Evolutionary conservation across 1,140 invertebrate species (phyloP), one percentile per base, ranked within the genome.

Genomic region (Yoshiicerus persimilis): DNA sequence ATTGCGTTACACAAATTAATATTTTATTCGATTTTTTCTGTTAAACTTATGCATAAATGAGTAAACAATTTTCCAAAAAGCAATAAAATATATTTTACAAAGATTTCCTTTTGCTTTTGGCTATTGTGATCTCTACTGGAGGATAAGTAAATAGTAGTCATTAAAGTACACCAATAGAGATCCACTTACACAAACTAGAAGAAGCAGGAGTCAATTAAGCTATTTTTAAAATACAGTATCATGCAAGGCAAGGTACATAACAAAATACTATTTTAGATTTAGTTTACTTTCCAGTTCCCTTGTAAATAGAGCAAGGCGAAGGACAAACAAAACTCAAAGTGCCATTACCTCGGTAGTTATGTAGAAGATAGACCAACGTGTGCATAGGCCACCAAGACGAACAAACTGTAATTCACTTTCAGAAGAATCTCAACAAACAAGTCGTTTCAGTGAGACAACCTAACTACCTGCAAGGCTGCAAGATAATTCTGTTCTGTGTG

Each of bases 351-450:
- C 30, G 13, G 30, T 30, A 27, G 66, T 16, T 30, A 16, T 70
- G 25, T 10, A 30, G 23, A 10, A 66, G 66, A 70, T 30, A 27
- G 8, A 70, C 27, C 30, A 30, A 70, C 11, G 25, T 70, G 30
- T 70, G 30, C 75, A 70, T n/a, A 80, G 75, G 75, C 75, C 75
- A 80, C 75, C 75, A 80, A 34, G 64, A n/a, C 34, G 20, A 32
- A 80, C 75, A 80, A 80, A 80, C 34, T 30, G 75, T 80, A 80
- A 80, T 80, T 80, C 75, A 80, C 75, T 34, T 80, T 80, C 75
- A 34, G 75, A 80, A 80, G 32, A 32, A 20, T 80, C 30, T 13
- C 30, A 36, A 80, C 75, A 80, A 80, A 80, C 75, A 80, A 80
- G 75, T 80, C 75, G 75, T 80, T 80, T 80, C 32, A 80, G 75